These are phyloP conservation scores for Dicaeum eximium DNA, from an alignment of 2,113 vertebrate genomes.

Conservation along the genomic window DNA sequence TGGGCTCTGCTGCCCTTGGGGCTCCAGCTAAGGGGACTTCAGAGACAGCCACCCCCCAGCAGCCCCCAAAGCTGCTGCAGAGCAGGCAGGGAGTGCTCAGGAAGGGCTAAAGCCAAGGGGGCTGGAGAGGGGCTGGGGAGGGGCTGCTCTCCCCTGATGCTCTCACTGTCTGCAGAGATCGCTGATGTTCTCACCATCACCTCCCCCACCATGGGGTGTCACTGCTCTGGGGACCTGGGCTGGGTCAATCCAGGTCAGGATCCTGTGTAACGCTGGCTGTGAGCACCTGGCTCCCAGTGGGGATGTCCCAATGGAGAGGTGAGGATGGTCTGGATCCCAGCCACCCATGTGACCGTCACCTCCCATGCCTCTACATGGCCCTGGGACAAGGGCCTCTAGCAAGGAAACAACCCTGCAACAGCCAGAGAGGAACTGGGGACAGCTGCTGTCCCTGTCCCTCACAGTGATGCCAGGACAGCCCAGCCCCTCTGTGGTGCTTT, in stretches of 20 bases:
- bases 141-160: background rate
- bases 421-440: background rate
- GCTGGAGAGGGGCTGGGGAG: background rate
- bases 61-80: background rate
- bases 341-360: accelerated
- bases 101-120: background rate
- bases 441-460: background rate
- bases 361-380: background rate
- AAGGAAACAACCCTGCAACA: background rate
- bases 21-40: background rate
- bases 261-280: accelerated
- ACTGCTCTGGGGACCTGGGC: background rate
- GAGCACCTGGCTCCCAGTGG: background rate
- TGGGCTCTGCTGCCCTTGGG: background rate
- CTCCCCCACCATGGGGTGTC: background rate
- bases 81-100: background rate
- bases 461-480: background rate
- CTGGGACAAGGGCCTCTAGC: background rate
- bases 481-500: background rate
- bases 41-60: background rate
- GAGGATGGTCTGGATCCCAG: no score
- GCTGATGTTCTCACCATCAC: background rate
- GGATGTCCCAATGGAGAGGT: background rate
- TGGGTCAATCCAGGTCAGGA: background rate
- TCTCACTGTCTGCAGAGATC: background rate